Evolutionary conservation across 1,140 invertebrate species (phyloP), one percentile per base, ranked within the genome.

Genomic region (Bombus soroeensis): DNA sequence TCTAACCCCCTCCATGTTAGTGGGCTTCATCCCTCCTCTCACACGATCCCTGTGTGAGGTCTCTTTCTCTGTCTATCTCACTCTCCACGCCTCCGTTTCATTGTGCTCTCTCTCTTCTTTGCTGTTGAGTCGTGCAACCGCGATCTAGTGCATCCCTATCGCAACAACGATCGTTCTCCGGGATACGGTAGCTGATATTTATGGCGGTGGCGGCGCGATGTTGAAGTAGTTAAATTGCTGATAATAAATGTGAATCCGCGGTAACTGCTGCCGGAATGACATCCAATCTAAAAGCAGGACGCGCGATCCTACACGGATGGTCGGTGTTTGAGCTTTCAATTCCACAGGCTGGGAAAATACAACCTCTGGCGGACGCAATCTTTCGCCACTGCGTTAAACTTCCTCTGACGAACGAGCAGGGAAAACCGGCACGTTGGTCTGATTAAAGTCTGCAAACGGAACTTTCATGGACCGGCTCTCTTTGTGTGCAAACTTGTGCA

Each of bases 131-230:
- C 92, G 89, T 91, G 90, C 92, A 92, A 92, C 90, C 86, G 87
- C 92, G 92, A 94, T 93, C 93, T 93, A 94, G 93, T 92, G 92
- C 93, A 92, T 94, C 93, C 93, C 92, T 94, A 94, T 94, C 93
- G 91, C 90, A 87, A 93, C 93, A 93, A 89, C 91, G 92, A 95
- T 95, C 94, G 92, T 92, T 92, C 93, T 92, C 87, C 88, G 85
- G 86, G 74, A 82, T 88, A 92, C 92, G 89, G 92, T 93, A 92
- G 92, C 91, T 86, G 86, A 91, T 94, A 94, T 95, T 94, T 95
- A 95, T 91, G 91, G 85, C 81, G 88, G 66, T 87, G 87, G 76
- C 90, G 89, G 82, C 87, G 87, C 91, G 91, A 94, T 92, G 92
- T 93, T 93, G 92, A 93, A 94, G 93, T 92, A 93, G 93, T 94